A percentile compares a stretch with the other conserved stretches of the same genome.
Evolutionary conservation across 1,140 invertebrate species (phyloP).

Genomic region (Bombus waltoni): DNA sequence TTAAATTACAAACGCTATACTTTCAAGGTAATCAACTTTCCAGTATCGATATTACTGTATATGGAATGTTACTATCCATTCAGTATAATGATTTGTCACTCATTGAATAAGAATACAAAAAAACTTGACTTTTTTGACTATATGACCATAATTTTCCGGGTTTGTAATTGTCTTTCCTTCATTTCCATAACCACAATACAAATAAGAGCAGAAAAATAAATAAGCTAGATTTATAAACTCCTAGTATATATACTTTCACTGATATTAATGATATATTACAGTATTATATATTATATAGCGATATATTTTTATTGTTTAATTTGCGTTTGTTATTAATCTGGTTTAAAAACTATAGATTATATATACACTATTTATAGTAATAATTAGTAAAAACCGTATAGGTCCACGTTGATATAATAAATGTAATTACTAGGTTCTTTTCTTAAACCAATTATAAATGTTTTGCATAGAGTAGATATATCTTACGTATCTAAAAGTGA

Average conservation of each 20-base stretch:
- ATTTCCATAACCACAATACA: slow-evolving; percentile 4
- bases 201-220: slow-evolving; percentile 34
- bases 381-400: slow-evolving; percentile 29
- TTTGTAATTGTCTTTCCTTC: slow-evolving; percentile 23
- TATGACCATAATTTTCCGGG: not conserved
- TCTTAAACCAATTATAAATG: slow-evolving; percentile 25
- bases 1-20: slow-evolving; percentile 17
- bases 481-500: slow-evolving; percentile 42
- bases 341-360: slow-evolving; percentile 56
- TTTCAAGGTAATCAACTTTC: slow-evolving; percentile 15
- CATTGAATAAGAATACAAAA: not conserved
- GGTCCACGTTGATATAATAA: slow-evolving; percentile 33
- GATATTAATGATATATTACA: slow-evolving; percentile 29
- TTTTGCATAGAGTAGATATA: slow-evolving; percentile 26
- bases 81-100: not conserved
- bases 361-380: slow-evolving; percentile 60
- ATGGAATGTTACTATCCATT: slow-evolving; percentile 40
- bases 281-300: slow-evolving; percentile 3
- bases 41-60: not conserved
- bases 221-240: slow-evolving; percentile 31
- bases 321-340: slow-evolving; percentile 27
- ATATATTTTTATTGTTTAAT: slow-evolving; percentile 29
- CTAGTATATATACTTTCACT: not conserved
- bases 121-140: not conserved
- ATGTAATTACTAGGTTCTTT: slow-evolving; percentile 14